phyloP scores from a whole-genome alignment of 1,140 invertebrate genomes.

The Bombus polaris region DNA sequence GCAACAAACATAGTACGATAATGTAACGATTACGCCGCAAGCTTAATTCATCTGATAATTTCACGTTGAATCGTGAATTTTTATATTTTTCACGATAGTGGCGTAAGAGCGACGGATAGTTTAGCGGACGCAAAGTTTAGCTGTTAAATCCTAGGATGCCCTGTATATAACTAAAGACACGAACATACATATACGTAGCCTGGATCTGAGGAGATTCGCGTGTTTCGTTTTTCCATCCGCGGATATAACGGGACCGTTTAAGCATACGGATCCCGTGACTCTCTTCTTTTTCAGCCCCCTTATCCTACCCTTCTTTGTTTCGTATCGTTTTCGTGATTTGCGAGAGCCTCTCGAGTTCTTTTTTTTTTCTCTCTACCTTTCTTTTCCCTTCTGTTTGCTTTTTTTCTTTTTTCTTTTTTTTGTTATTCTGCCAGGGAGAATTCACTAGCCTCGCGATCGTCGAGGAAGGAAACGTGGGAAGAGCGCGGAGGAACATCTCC shows the following conservation, averaged over 20 bases:
- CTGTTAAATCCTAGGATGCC: not conserved
- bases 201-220: not conserved
- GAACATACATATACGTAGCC: not conserved
- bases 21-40: too few species aligned
- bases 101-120: too few species aligned
- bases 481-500: not conserved
- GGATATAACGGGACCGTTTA: conserved; percentile 13
- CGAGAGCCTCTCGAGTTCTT: not conserved
- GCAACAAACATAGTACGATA: accelerated
- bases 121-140: not conserved
- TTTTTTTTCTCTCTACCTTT: too few species aligned
- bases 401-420: not conserved
- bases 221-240: not conserved
- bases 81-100: too few species aligned
- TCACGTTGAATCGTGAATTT: too few species aligned
- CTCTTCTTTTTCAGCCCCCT: not conserved
- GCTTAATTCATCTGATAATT: too few species aligned
- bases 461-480: conserved; percentile 20
- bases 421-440: not conserved
- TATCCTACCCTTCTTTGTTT: conserved; percentile 1
- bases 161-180: not conserved
- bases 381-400: not conserved
- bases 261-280: not conserved
- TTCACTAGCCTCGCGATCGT: conserved; percentile 25
- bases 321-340: conserved; percentile 25